These are phyloP conservation scores for Ptychoptera contaminata DNA, from an alignment of 2,888 invertebrate genomes.

Conservation along the genomic window DNA sequence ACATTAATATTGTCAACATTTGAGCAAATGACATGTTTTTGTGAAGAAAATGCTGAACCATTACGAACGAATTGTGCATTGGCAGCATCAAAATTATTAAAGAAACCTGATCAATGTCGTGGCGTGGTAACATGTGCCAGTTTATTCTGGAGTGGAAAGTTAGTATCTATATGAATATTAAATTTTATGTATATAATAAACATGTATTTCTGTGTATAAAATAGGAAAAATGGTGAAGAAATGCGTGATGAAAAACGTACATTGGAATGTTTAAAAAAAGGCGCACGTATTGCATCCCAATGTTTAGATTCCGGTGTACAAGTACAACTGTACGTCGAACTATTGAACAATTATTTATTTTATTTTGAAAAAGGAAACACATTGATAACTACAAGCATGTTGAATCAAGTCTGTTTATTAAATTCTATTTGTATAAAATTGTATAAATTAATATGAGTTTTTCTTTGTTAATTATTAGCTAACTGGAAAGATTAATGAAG, in stretches of 20 bases:
- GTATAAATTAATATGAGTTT: background rate
- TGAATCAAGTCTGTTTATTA: constrained; percentile 34
- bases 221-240: constrained; percentile 34
- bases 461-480: constrained; percentile 39
- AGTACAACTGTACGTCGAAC: constrained; percentile 87
- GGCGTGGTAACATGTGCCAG: constrained; percentile 89
- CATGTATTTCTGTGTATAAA: too few relatives aligned
- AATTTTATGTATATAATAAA: too few relatives aligned
- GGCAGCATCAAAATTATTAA: constrained; percentile 87
- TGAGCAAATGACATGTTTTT: constrained; percentile 87
- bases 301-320: constrained; percentile 96
- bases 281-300: constrained; percentile 86
- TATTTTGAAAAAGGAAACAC: constrained; percentile 80
- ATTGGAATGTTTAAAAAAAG: constrained; percentile 89
- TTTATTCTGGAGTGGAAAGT: constrained; percentile 90
- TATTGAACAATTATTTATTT: constrained; percentile 85
- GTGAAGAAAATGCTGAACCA: constrained; percentile 94
- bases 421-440: background rate
- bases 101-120: constrained; percentile 96
- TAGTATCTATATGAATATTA: constrained; percentile 14
- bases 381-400: constrained; percentile 36
- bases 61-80: constrained; percentile 89
- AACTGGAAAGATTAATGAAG: constrained; percentile 83
- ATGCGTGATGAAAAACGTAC: constrained; percentile 83
- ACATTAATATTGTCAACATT: constrained; percentile 90